A percentile compares a stretch with the other conserved stretches of the same genome.
phyloP scores from a whole-genome alignment of 2,888 invertebrate species.

The Drosophila demipolita region DNA sequence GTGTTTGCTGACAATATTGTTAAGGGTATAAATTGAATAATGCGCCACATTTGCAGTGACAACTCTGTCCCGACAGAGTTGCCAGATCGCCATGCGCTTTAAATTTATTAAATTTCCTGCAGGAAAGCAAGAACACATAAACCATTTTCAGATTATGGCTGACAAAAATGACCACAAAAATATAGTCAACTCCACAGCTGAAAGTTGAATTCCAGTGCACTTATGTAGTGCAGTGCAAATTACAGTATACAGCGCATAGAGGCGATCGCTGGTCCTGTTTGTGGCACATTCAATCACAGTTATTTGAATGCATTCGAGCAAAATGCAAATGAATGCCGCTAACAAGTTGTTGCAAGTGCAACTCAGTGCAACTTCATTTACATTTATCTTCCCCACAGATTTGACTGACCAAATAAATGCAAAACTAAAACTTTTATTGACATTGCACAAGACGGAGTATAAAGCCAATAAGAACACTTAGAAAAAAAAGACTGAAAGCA shows the following conservation, averaged over 20 bases:
- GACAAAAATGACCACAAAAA: slow-evolving; percentile 18
- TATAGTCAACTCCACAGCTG: slow-evolving; percentile 3
- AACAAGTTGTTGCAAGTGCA: slow-evolving; percentile 47
- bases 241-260: not conserved
- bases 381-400: slow-evolving; percentile 40
- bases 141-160: slow-evolving; percentile 45
- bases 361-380: slow-evolving; percentile 56
- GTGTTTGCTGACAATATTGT: slow-evolving; percentile 63
- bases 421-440: slow-evolving; percentile 58
- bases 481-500: not conserved
- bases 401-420: slow-evolving; percentile 43
- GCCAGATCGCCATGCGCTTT: slow-evolving; percentile 45
- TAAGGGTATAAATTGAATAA: slow-evolving; percentile 76
- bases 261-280: slow-evolving; percentile 16
- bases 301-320: slow-evolving; percentile 51
- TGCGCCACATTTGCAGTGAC: slow-evolving; percentile 44
- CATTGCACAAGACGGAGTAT: slow-evolving; percentile 18
- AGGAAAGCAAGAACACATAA: slow-evolving; percentile 48
- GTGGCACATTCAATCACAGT: slow-evolving; percentile 46
- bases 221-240: not conserved
- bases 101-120: slow-evolving; percentile 56
- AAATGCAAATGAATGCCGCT: slow-evolving; percentile 51
- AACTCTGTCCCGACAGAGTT: slow-evolving; percentile 48
- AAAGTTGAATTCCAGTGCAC: not conserved
- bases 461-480: not conserved